Evolutionary conservation across 1,140 invertebrate genomes (phyloP).

Genomic region (Drosophila gunungcola): DNA sequence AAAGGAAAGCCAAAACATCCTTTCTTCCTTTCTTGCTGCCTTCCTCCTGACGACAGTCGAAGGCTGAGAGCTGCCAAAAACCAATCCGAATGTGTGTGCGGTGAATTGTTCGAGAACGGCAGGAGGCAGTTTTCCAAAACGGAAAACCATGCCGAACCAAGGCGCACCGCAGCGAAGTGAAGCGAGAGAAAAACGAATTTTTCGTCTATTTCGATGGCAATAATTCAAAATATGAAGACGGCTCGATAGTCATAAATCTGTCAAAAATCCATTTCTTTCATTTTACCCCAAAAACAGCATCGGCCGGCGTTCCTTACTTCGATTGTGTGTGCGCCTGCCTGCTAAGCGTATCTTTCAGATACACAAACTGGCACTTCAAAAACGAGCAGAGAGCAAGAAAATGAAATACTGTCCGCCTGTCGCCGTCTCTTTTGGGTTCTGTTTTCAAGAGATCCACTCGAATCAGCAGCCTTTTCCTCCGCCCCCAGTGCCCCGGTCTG

Average conservation of each 20-base stretch:
- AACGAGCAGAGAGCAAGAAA: conserved; percentile 35
- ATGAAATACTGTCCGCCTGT: conserved; percentile 66
- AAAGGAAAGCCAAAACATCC: conserved; percentile 30
- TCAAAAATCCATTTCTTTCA: conserved; percentile 85
- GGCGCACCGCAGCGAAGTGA: conserved; percentile 33
- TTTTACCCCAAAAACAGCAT: conserved; percentile 72
- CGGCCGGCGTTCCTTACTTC: conserved; percentile 65
- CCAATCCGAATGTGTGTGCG: conserved; percentile 34
- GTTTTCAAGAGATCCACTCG: conserved; percentile 65
- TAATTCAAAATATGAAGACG: conserved; percentile 84
- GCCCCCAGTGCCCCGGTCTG: conserved; percentile 11
- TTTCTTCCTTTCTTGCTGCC: conserved; percentile 5
- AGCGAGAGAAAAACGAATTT: conserved; percentile 65
- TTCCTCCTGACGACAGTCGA: conserved; percentile 27
- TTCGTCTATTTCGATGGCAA: conserved; percentile 85
- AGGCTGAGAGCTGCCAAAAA: conserved; percentile 43
- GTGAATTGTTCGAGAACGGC: conserved; percentile 32
- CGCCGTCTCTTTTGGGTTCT: conserved; percentile 73
- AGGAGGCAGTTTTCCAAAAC: conserved; percentile 44
- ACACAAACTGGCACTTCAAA: conserved; percentile 81
- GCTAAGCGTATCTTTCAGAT: conserved; percentile 82
- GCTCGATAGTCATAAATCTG: conserved; percentile 84
- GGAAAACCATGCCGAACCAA: conserved; percentile 36
- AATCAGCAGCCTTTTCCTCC: conserved; percentile 47
- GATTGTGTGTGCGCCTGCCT: conserved; percentile 58